Evolutionary conservation across 2,888 invertebrate genomes (phyloP).

Genomic region (Tachystola acroxantha): DNA sequence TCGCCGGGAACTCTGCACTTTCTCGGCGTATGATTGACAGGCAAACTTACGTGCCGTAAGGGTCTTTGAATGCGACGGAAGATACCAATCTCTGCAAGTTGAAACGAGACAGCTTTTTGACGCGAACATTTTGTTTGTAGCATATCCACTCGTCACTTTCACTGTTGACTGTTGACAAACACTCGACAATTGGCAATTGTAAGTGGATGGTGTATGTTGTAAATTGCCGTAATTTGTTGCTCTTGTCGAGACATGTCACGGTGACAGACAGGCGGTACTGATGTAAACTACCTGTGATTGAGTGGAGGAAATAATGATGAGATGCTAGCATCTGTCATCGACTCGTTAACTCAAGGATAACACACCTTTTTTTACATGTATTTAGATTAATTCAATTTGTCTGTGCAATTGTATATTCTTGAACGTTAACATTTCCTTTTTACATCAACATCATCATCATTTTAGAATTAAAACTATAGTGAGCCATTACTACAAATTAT

Average conservation of each 20-base stretch:
- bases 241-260: not conserved
- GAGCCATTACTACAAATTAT: too few relatives aligned
- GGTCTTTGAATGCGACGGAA: not conserved
- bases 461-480: too few relatives aligned
- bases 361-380: too few relatives aligned
- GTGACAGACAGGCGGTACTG: too few relatives aligned
- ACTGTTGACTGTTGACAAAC: slow-evolving; percentile 7
- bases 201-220: not conserved
- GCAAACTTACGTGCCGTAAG: not conserved
- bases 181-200: slow-evolving; percentile 5
- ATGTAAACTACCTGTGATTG: too few relatives aligned
- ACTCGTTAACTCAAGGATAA: too few relatives aligned
- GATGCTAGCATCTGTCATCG: too few relatives aligned
- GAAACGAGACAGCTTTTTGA: not conserved
- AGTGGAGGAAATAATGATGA: too few relatives aligned
- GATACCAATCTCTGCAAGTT: not conserved
- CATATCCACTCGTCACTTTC: slow-evolving; percentile 7
- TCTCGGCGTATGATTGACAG: slow-evolving; percentile 32
- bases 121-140: not conserved
- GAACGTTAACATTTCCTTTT: too few relatives aligned
- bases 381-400: too few relatives aligned
- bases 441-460: too few relatives aligned
- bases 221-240: not conserved
- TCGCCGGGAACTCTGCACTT: slow-evolving; percentile 27
- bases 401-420: too few relatives aligned